A percentile compares a stretch with the other conserved stretches of the same genome.
Conservation (phyloP, 2,113 vertebrate species). For the Labrus mixtus region DNA sequence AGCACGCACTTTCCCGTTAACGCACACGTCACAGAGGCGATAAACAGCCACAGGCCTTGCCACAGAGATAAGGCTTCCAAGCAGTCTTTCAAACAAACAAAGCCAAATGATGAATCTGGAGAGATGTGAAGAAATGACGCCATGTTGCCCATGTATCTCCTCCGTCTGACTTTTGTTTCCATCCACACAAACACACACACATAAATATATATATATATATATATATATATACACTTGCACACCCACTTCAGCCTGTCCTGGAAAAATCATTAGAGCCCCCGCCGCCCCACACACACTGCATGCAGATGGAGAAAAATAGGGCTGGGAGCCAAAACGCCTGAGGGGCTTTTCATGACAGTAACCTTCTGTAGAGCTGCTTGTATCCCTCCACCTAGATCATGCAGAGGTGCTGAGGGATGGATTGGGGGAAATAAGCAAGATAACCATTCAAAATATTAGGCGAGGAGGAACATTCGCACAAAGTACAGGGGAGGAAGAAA, state of each 20-base stretch:
- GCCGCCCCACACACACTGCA: constrained; percentile 64
- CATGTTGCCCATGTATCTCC: constrained; percentile 56
- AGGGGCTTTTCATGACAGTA: constrained; percentile 79
- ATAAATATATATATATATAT: constrained; percentile 35
- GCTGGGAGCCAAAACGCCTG: constrained; percentile 69
- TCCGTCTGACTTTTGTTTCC: constrained; percentile 42
- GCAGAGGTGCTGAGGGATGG: constrained; percentile 62
- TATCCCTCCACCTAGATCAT: constrained; percentile 73
- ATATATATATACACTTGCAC: constrained; percentile 47
- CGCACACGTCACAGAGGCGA: constrained; percentile 64
- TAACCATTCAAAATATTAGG: constrained; percentile 71
- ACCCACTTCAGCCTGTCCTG: constrained; percentile 75
- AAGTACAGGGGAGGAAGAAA: constrained; percentile 70
- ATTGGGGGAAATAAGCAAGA: constrained; percentile 70
- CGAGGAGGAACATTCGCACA: constrained; percentile 62
- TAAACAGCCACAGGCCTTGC: constrained; percentile 73
- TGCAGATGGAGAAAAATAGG: constrained; percentile 75
- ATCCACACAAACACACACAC: constrained; percentile 25
- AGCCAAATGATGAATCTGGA: constrained; percentile 67
- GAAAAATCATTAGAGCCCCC: constrained; percentile 78
- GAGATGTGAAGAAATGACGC: constrained; percentile 65
- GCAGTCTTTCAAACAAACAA: constrained; percentile 78
- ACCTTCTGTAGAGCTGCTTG: constrained; percentile 77
- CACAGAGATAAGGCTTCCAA: constrained; percentile 74
- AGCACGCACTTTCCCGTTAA: constrained; percentile 52